Evolutionary conservation across 2,888 invertebrate genomes (phyloP).

Genomic region (Perizoma flavofasciatum): DNA sequence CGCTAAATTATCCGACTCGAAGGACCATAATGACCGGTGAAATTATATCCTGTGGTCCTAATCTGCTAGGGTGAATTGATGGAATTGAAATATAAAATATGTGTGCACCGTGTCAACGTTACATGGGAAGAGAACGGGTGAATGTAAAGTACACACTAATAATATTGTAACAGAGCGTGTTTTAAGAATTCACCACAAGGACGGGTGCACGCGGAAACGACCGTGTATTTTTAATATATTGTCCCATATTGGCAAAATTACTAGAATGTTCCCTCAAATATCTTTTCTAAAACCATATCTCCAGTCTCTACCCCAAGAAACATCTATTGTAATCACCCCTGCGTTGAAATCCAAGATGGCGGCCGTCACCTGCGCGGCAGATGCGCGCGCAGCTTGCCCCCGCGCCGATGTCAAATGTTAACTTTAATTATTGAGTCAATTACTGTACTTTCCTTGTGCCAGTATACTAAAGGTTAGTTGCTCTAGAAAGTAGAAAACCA

Average conservation of each 20-base stretch:
- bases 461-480: constrained; percentile 12
- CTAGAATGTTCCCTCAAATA: constrained; percentile 5
- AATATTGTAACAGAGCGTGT: no score
- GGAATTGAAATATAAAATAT: no score
- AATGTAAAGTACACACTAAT: no score
- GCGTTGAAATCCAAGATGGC: constrained; percentile 47
- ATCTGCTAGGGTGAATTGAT: no score
- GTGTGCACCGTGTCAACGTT: no score
- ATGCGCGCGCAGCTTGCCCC: constrained; percentile 66
- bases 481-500: not conserved
- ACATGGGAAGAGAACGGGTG: no score
- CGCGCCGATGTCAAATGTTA: constrained; percentile 38
- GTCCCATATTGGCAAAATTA: not conserved
- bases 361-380: constrained; percentile 67
- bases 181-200: no score
- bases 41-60: no score
- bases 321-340: constrained; percentile 29
- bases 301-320: constrained; percentile 29
- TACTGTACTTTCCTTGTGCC: constrained; percentile 15
- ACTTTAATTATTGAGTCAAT: constrained; percentile 32
- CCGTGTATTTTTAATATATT: no score
- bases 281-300: constrained; percentile 11
- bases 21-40: no score
- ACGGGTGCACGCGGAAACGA: no score
- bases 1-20: no score